Evolutionary conservation across 2,888 invertebrate genomes (phyloP), one percentile per base, ranked within the genome.

Genomic region (Flexamia atlantica): DNA sequence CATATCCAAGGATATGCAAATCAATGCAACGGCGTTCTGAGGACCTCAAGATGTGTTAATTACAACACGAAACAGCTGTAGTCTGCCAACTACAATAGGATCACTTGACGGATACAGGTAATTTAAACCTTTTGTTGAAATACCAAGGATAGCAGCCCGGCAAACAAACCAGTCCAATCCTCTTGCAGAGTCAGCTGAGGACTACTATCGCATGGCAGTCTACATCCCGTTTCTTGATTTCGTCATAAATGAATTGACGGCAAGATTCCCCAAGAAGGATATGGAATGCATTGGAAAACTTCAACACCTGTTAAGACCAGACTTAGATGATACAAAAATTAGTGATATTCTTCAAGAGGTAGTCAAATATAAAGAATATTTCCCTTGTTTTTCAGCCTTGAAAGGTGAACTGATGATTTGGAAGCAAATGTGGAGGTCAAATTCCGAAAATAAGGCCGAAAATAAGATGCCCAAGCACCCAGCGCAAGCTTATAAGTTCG

Each of bases 191-290:
- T 42, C 74, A 36, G 10, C 82, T 53, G 82, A 84, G 32, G 81
- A 84, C 28, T 84, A 84, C 40, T 84, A 60, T 60, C 36, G 74
- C 28, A 72, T 57, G 36, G 23, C 84, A 30, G 42, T 81, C 32
- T 80, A 76, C 70, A 83, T 85, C 46, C 84, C 82, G 23, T 80
- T 85, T 84, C 32, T 84, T 32, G 76, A 85, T 57, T 80, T 57
- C n/a, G 4, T 81, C 32, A 60, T 64, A 30, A 81, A 23, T 40
- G 20, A 81, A 64, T 23, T 81, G 23, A 40, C 3, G 12, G 3
- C 20, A 10, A 60, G 81, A 25, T 81, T 64, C 20, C 81, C 80
- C 25, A 81, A 81, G 36, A 64, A 23, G 1, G 50, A 76, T 10
- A 46, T 76, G 50, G 40, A 36, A 64, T 40, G 25, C 12, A 17